Conservation (phyloP, 2,797 vertebrate species). For the Perodicticus potto region DNA sequence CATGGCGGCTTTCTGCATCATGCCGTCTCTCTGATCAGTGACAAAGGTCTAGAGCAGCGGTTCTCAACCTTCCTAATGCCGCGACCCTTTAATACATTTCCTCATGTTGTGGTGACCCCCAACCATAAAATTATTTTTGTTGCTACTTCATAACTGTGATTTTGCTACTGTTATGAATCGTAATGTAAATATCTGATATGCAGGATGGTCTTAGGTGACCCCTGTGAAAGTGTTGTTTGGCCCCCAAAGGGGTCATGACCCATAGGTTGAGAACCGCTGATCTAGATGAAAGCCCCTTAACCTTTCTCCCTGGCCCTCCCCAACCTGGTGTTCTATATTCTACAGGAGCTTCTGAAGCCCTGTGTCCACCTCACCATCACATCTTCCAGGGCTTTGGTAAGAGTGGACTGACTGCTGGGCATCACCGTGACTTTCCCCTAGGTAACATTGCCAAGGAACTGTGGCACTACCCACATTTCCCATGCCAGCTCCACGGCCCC, state of each 20-base stretch:
- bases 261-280: too few relatives aligned
- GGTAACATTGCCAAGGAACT: not conserved
- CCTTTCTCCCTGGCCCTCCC: not conserved
- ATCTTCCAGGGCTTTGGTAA: not conserved
- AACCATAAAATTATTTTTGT: too few relatives aligned
- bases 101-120: too few relatives aligned
- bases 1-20: not conserved
- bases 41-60: not conserved
- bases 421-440: not conserved
- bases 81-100: too few relatives aligned
- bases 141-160: too few relatives aligned
- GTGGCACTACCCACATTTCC: not conserved
- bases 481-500: not conserved
- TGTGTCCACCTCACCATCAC: not conserved
- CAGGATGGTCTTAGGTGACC: too few relatives aligned
- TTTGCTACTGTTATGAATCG: too few relatives aligned
- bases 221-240: too few relatives aligned
- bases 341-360: not conserved
- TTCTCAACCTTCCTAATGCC: too few relatives aligned
- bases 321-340: not conserved
- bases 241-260: too few relatives aligned
- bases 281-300: too few relatives aligned
- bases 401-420: not conserved
- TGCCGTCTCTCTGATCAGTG: not conserved
- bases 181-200: too few relatives aligned